Evolutionary conservation across 64 coral and sea anemone genomes (phyloP), one percentile per base, ranked within the genome.

Genomic region (Stylophora pistillata): DNA sequence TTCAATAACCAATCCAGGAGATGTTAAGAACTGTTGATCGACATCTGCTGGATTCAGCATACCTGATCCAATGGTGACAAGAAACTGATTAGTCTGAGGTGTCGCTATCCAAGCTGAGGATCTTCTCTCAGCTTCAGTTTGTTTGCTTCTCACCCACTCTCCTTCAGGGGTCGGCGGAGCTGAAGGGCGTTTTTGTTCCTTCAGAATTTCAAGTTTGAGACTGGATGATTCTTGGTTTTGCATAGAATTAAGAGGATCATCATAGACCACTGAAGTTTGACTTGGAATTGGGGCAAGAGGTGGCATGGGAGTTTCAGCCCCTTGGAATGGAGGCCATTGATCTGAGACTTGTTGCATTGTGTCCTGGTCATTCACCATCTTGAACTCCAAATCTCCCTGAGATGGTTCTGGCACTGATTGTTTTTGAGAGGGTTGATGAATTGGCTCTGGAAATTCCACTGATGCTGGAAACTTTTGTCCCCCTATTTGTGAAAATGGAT

Each of bases 21-120:
- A 96, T 7, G 95, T 96, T 28, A 96, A 83, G 79, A 87, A 96
- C 23, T 96, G 91, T 71, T 96, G 95, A 83, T 93, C 91, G 2
- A 96, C 86, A 87, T 96, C 91, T 30, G 74, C 57, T 18, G 88
- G 92, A 68, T 88, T 96, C 82, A 87, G 81, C 95, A 96, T 93
- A 58, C 95, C 95, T 52, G 95, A 96, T 29, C 81, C 87, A 82
- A 96, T 85, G 56, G 95, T 89, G 27, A 88, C 90, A 2, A 96
- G 83, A 23, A 96, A 79, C 37, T 96, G 87, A 37, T 72, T 90
- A 6, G 95, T 96, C 53, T 93, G 91, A 55, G 91, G 82, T 41
- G 88, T 78, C 16, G 87, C 71, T 82, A 96, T 93, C 95, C 95
- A 96, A n/a, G 82, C 95, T 0, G 87, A 93, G 25, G 79, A 47